These are phyloP conservation scores for Eupithecia tripunctaria DNA, from an alignment of 2,888 invertebrate species.

Conservation along the genomic window DNA sequence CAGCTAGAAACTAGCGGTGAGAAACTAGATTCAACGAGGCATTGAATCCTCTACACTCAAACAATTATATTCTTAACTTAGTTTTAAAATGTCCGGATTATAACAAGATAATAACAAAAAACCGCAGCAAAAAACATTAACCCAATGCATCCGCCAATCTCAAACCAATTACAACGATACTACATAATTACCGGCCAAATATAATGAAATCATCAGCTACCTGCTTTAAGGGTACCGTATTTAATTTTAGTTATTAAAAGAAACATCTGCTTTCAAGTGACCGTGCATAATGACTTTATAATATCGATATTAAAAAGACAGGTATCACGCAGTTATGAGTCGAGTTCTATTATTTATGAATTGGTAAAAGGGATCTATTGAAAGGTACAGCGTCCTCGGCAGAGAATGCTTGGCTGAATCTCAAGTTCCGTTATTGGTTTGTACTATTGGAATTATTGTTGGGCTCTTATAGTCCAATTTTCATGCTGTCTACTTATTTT, in stretches of 20 bases:
- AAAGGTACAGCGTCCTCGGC: conserved; percentile 5
- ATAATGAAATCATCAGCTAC: conserved; percentile 60
- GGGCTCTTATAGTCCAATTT: background rate
- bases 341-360: conserved; percentile 24
- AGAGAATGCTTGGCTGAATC: conserved; percentile 6
- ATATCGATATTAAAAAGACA: conserved; percentile 37
- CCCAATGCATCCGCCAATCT: conserved; percentile 14
- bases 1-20: no score
- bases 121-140: background rate
- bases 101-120: background rate
- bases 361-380: conserved; percentile 22
- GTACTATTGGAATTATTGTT: background rate
- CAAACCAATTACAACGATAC: conserved; percentile 41
- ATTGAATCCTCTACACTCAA: background rate
- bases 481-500: background rate
- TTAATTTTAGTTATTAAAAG: conserved; percentile 41
- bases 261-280: conserved; percentile 57
- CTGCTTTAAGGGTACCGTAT: conserved; percentile 44
- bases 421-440: conserved; percentile 7
- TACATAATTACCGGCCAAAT: conserved; percentile 47
- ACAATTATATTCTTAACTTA: background rate
- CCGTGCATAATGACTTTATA: conserved; percentile 48
- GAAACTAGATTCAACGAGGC: background rate
- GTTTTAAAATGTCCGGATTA: background rate
- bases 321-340: conserved; percentile 36